Percentiles rank a stretch among this genome's conserved stretches.
Evolutionary conservation across 2,797 vertebrate species (phyloP).

Genomic region (Anabas testudineus): DNA sequence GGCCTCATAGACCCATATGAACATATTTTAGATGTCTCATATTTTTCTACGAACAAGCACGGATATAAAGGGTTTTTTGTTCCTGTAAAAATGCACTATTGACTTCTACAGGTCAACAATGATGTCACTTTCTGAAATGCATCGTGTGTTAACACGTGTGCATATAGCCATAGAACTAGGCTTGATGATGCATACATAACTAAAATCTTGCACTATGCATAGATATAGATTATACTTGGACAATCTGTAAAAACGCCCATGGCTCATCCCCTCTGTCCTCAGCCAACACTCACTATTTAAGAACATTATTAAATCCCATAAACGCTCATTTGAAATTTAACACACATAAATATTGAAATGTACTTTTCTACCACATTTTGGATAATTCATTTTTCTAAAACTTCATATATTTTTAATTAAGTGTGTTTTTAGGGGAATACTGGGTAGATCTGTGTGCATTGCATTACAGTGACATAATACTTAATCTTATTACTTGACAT

Average conservation of each 20-base stretch:
- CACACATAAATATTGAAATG: slow-evolving; percentile 39
- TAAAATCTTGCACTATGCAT: slow-evolving; percentile 70
- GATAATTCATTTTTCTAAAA: slow-evolving; percentile 49
- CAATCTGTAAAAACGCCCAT: slow-evolving; percentile 64
- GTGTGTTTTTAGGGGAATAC: slow-evolving; percentile 33
- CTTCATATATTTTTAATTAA: slow-evolving; percentile 50
- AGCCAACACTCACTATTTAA: slow-evolving; percentile 26
- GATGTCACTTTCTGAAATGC: slow-evolving; percentile 80
- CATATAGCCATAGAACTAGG: slow-evolving; percentile 70
- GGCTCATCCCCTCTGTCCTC: slow-evolving; percentile 33
- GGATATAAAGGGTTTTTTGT: slow-evolving; percentile 7
- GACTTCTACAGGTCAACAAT: slow-evolving; percentile 67
- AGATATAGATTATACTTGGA: slow-evolving; percentile 51
- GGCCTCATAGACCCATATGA: slow-evolving; percentile 20
- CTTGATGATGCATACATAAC: slow-evolving; percentile 52
- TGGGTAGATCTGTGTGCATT: slow-evolving; percentile 37
- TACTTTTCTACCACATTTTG: slow-evolving; percentile 50
- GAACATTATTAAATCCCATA: slow-evolving; percentile 19
- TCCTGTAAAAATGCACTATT: slow-evolving; percentile 72
- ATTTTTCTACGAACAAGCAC: slow-evolving; percentile 66
- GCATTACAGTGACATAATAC: slow-evolving; percentile 27
- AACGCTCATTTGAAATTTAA: slow-evolving; percentile 37
- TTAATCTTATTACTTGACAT: slow-evolving; percentile 29
- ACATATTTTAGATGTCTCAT: slow-evolving; percentile 49
- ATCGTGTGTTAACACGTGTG: slow-evolving; percentile 53